Evolutionary conservation across 2,113 vertebrate genomes (phyloP).

Genomic region (Oncorhynchus nerka): DNA sequence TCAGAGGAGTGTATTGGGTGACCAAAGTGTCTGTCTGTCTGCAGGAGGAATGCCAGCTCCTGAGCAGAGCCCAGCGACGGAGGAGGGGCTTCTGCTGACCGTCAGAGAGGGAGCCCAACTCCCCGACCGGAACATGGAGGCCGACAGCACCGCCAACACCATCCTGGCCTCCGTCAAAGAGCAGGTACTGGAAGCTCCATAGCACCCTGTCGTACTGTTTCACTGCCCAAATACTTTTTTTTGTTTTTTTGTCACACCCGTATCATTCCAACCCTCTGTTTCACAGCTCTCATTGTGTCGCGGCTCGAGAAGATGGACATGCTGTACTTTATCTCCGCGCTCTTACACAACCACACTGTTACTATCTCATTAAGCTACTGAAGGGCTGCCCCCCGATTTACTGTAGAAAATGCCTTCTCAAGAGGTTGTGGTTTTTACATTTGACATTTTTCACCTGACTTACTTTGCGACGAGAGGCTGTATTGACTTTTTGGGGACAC

Average conservation of each 20-base stretch:
- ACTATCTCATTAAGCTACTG: conserved; percentile 3
- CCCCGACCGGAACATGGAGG: conserved; percentile 81
- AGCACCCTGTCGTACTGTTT: neutral
- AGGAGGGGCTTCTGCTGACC: conserved; percentile 84
- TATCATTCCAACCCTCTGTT: neutral
- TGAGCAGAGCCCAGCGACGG: conserved; percentile 85
- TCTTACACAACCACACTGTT: neutral
- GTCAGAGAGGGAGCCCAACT: conserved; percentile 66
- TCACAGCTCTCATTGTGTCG: neutral
- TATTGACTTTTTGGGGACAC: conserved; percentile 8
- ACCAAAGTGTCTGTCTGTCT: conserved; percentile 32
- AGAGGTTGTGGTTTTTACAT: neutral
- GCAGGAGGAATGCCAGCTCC: conserved; percentile 90
- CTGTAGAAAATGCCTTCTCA: no score
- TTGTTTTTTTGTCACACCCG: no score
- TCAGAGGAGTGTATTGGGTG: conserved; percentile 21
- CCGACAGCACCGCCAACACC: conserved; percentile 89
- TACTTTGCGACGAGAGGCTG: neutral
- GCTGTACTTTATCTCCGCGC: neutral
- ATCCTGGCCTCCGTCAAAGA: conserved; percentile 98
- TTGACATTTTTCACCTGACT: neutral
- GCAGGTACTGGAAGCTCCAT: conserved; percentile 78
- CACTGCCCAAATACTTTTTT: neutral
- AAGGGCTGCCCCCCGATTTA: neutral
- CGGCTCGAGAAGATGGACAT: neutral